phyloP scores from a whole-genome alignment of 2,888 invertebrate species.

The Agrotis ipsilon region DNA sequence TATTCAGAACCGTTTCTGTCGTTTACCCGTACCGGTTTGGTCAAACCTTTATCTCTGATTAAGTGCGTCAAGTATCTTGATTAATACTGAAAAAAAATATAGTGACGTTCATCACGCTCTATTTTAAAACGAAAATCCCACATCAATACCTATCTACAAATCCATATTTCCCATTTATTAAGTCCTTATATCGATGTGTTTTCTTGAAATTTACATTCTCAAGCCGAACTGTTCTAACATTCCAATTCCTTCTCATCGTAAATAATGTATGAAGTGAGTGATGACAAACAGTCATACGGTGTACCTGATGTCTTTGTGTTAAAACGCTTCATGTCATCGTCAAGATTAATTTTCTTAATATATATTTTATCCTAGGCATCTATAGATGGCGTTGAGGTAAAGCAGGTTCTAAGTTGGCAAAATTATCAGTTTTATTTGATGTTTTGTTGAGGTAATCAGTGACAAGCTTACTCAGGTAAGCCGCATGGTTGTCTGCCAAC shows the following conservation, averaged over 20 bases:
- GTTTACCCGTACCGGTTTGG: background rate
- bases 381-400: conserved; percentile 58
- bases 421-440: conserved; percentile 52
- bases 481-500: conserved; percentile 60
- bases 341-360: conserved; percentile 30
- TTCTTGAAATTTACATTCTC: conserved; percentile 26
- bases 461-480: conserved; percentile 57
- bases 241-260: conserved; percentile 49
- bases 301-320: conserved; percentile 51
- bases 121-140: conserved; percentile 37
- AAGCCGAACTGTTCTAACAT: conserved; percentile 40
- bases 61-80: background rate
- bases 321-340: conserved; percentile 17
- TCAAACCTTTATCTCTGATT: background rate
- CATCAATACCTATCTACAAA: conserved; percentile 67
- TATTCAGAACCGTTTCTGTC: background rate
- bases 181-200: conserved; percentile 56
- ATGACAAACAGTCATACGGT: conserved; percentile 65
- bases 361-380: conserved; percentile 51
- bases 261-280: conserved; percentile 15
- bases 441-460: conserved; percentile 52
- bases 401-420: conserved; percentile 57
- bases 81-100: background rate
- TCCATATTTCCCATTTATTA: conserved; percentile 45
- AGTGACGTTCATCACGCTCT: conserved; percentile 29